Evolutionary conservation across 1,140 invertebrate genomes (phyloP), one percentile per base, ranked within the genome.

Genomic region (Andrena cerasifolii): DNA sequence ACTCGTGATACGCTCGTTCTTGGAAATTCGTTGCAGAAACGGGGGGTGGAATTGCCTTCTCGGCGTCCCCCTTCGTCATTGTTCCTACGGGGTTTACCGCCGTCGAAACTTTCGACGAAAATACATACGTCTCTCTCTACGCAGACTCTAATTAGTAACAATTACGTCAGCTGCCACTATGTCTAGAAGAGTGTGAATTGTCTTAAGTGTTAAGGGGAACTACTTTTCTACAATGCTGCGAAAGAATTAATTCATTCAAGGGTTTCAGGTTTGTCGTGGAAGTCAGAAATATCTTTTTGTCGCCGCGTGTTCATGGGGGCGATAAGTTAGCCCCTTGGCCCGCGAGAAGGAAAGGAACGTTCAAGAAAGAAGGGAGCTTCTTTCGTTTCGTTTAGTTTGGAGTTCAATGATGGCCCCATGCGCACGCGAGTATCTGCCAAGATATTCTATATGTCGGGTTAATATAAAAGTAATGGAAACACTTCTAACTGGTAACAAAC

Each of bases 11-110:
- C 59, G 68, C 76, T 63, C 45, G 68, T 63, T 47, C 26, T 75
- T 61, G 71, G 77, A 65, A 79, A 79, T 79, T 79, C 77, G 71
- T 79, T 79, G 77, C 76, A 78, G 26, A 56, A 62, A 53, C 45
- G 47, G 33, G 58, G 26, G 45, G 14, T 28, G 18, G 28, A 53
- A n/a, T n/a, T 21, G 21, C 51, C 28, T 68, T 24, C 14, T 5
- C 14, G 6, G 31, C 65, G 21, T 51, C 28, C 33, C 47, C 26
- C n/a, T 72, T 47, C n/a, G 36, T 49, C 26, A n/a, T 18, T 54
- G 10, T 66, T 40, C 21, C 62, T 77, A 77, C 74, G n/a, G 58
- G n/a, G 47, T 53, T 54, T 43, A 78, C 14, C 58, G 56, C 16
- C 21, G 58, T 63, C 49, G 51, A 78, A 2, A 31, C 21, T 40